Evolutionary conservation across 92 coral and sea anemone species (phyloP).

Genomic region (Desmophyllum pertusum): DNA sequence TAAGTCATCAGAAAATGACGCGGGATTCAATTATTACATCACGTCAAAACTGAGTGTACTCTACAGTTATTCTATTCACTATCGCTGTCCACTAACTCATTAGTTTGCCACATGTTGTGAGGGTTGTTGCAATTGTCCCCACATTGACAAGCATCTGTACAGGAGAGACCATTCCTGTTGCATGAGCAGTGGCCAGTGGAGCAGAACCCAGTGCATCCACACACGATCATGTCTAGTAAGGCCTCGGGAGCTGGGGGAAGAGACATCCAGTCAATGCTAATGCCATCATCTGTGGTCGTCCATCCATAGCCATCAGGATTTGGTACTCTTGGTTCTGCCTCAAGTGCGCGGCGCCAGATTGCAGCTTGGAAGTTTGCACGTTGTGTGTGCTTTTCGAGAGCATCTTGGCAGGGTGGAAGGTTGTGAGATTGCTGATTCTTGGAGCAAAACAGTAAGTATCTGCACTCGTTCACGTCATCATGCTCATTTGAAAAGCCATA

Average conservation of each 20-base stretch:
- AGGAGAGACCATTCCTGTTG: slow-evolving; percentile 58
- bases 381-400: slow-evolving; percentile 44
- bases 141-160: slow-evolving; percentile 61
- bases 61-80: slow-evolving; percentile 10
- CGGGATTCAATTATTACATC: neutral
- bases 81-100: slow-evolving; percentile 3
- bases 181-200: slow-evolving; percentile 64
- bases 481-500: slow-evolving; percentile 36
- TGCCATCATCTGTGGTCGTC: slow-evolving; percentile 46
- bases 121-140: slow-evolving; percentile 55
- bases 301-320: slow-evolving; percentile 59
- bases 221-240: slow-evolving; percentile 55
- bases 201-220: slow-evolving; percentile 64
- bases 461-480: slow-evolving; percentile 40
- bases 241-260: slow-evolving; percentile 69
- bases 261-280: slow-evolving; percentile 72
- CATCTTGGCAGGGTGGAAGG: slow-evolving; percentile 67
- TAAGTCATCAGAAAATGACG: neutral
- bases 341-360: slow-evolving; percentile 51
- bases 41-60: neutral
- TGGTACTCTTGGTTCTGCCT: slow-evolving; percentile 55
- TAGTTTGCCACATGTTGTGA: slow-evolving; percentile 27
- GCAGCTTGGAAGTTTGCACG: slow-evolving; percentile 67
- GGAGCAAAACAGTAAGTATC: slow-evolving; percentile 42
- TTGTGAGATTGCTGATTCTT: slow-evolving; percentile 50